Conservation (phyloP, 1,140 invertebrate genomes). For the Hycleus cichorii region DNA sequence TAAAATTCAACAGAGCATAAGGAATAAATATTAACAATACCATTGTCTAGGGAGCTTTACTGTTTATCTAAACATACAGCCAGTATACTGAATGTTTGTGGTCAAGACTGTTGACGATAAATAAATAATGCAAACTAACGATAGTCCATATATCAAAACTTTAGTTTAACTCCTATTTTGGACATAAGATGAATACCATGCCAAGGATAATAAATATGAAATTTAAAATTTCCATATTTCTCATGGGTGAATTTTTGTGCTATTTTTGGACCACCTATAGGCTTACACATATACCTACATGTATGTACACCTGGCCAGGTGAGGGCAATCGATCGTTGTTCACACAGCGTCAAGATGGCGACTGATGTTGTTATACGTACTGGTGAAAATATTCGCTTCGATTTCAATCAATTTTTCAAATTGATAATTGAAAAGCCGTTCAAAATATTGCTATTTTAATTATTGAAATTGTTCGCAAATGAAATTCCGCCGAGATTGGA, state of each 20-base stretch:
- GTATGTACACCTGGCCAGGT: slow-evolving; percentile 8
- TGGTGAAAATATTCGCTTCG: neutral
- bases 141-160: no score
- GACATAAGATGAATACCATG: neutral
- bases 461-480: neutral
- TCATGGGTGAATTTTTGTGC: no score
- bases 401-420: neutral
- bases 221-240: no score
- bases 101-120: no score
- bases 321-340: slow-evolving; percentile 4
- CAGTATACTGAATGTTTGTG: no score
- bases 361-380: neutral
- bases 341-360: slow-evolving; percentile 12
- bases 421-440: neutral
- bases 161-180: neutral
- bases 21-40: no score
- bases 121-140: no score
- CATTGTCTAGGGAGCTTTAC: no score
- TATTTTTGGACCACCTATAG: no score
- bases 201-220: neutral
- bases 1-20: no score
- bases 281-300: neutral
- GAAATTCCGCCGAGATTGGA: neutral
- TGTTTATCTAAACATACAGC: no score
- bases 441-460: no score